phyloP scores from a whole-genome alignment of 1,140 invertebrate species.

The Leucophenga varia region DNA sequence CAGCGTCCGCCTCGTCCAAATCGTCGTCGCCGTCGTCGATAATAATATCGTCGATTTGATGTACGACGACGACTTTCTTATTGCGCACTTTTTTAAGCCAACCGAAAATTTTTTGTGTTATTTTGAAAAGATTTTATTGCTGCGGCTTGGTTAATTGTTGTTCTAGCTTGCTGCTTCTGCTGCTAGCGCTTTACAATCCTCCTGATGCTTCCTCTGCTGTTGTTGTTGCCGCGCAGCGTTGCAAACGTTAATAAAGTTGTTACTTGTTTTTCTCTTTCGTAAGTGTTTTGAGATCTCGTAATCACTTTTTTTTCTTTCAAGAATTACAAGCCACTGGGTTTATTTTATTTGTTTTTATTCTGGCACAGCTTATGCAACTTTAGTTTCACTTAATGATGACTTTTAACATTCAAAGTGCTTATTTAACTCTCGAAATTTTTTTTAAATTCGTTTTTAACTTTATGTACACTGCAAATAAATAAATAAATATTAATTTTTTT shows the following conservation, averaged over 20 bases:
- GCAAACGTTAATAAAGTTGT: conserved; percentile 36
- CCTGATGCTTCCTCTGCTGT: conserved; percentile 17
- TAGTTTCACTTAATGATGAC: too few relatives aligned
- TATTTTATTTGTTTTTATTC: too few relatives aligned
- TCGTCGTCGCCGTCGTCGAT: conserved; percentile 47
- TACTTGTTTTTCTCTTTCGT: too few relatives aligned
- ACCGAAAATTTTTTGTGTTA: conserved; percentile 53
- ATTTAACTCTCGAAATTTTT: too few relatives aligned
- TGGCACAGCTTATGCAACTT: too few relatives aligned
- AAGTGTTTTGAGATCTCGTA: too few relatives aligned
- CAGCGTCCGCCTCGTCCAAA: conserved; percentile 36
- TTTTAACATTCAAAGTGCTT: too few relatives aligned
- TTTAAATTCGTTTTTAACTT: conserved; percentile 42
- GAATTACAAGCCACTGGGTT: too few relatives aligned
- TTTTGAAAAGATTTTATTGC: conserved; percentile 50
- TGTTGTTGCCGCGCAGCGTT: conserved; percentile 33
- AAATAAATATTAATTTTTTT: neutral
- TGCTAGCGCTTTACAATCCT: conserved; percentile 14
- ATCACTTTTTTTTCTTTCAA: too few relatives aligned
- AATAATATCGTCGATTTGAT: conserved; percentile 27
- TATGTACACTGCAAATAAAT: conserved; percentile 31
- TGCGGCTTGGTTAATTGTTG: conserved; percentile 9
- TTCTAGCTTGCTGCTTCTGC: neutral
- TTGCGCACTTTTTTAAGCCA: conserved; percentile 46
- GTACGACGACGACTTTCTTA: conserved; percentile 33